Evolutionary conservation across 2,113 vertebrate genomes (phyloP).

Genomic region (Dasypus novemcinctus): DNA sequence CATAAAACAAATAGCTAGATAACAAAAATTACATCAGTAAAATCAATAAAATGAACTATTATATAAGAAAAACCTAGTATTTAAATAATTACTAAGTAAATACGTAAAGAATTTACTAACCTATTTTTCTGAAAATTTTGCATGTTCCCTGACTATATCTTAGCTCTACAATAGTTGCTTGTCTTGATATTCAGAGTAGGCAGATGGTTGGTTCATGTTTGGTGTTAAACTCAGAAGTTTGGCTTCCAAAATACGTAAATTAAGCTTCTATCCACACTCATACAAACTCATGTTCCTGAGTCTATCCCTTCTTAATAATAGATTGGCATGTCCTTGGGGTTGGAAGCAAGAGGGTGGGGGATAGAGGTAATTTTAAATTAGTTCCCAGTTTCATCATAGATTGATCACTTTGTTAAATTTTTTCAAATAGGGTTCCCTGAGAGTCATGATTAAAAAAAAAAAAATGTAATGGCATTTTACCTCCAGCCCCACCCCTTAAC

Average conservation of each 20-base stretch:
- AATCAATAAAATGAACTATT: neutral
- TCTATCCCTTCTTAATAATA: neutral
- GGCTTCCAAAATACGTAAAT: neutral
- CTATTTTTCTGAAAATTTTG: neutral
- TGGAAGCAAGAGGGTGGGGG: neutral
- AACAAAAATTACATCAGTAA: neutral
- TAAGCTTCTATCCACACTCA: neutral
- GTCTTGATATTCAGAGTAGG: neutral
- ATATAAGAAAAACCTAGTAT: neutral
- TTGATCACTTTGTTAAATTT: neutral
- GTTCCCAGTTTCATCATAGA: neutral
- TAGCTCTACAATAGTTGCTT: neutral
- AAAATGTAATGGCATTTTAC: neutral
- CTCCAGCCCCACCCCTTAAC: neutral
- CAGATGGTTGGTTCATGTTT: neutral
- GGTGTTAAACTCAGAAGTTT: neutral
- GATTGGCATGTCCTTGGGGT: too few relatives aligned
- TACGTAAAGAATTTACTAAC: neutral
- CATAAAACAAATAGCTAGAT: neutral
- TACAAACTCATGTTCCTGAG: neutral
- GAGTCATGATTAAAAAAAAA: neutral
- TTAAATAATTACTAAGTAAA: neutral
- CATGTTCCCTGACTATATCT: neutral
- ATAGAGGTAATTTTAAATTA: neutral
- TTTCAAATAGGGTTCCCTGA: neutral